Percentiles rank a stretch among this genome's conserved stretches.
These are phyloP conservation scores for Parascotia fuliginaria DNA, from an alignment of 2,888 invertebrate species.

Conservation along the genomic window DNA sequence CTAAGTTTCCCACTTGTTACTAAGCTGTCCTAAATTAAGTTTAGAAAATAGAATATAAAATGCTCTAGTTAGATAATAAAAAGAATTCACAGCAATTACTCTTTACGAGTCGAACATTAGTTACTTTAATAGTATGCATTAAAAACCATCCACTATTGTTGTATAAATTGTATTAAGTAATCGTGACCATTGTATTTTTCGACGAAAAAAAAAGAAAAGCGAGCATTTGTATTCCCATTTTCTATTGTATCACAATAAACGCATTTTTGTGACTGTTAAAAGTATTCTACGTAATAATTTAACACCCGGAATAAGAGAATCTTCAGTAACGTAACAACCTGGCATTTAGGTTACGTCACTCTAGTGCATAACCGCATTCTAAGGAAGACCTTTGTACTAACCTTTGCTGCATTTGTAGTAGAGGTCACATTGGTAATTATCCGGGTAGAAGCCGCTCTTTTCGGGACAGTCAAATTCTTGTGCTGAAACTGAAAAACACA, in stretches of 20 bases:
- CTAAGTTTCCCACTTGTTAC: too few relatives aligned
- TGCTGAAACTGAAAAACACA: slow-evolving; percentile 67
- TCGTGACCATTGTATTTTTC: not conserved
- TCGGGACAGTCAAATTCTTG: slow-evolving; percentile 89
- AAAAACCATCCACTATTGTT: not conserved
- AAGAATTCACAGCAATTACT: slow-evolving; percentile 2
- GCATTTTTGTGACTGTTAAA: not conserved
- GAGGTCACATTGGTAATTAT: slow-evolving; percentile 91
- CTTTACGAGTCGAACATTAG: slow-evolving; percentile 1
- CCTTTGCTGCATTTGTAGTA: slow-evolving; percentile 90
- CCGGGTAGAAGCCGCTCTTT: slow-evolving; percentile 90
- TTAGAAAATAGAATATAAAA: not conserved
- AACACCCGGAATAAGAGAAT: slow-evolving; percentile 29
- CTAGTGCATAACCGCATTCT: slow-evolving; percentile 18
- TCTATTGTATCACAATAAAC: not conserved
- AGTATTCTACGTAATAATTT: slow-evolving; percentile 5
- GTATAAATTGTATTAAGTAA: slow-evolving; percentile 1
- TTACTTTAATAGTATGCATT: not conserved
- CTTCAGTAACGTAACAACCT: slow-evolving; percentile 8
- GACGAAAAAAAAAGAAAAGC: not conserved
- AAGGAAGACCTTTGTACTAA: slow-evolving; percentile 70
- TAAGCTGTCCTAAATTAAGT: too few relatives aligned
- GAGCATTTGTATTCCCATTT: not conserved
- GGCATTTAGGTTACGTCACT: slow-evolving; percentile 11
- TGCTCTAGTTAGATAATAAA: not conserved